Percentiles rank a stretch among this genome's conserved stretches.
Conservation (phyloP, 2,888 invertebrate genomes). For the Endotricha flammealis region DNA sequence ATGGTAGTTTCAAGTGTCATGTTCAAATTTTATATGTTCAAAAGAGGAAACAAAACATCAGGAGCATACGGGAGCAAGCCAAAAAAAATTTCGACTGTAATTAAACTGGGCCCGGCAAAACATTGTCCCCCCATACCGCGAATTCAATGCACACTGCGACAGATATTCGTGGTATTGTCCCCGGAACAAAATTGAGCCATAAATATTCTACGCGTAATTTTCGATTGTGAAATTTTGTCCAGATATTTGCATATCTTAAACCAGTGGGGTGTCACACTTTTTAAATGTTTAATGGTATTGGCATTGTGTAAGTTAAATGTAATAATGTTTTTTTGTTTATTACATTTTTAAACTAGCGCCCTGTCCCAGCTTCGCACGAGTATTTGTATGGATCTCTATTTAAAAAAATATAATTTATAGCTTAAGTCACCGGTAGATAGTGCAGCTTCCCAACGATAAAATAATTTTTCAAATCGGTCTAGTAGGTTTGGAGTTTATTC, state of each 20-base stretch:
- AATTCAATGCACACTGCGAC: conserved; percentile 38
- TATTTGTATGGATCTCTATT: too few species aligned
- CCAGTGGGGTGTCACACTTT: conserved; percentile 33
- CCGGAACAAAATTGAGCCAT: conserved; percentile 62
- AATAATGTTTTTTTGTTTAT: not conserved
- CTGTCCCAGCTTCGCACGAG: too few species aligned
- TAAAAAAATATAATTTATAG: too few species aligned
- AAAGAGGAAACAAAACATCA: too few species aligned
- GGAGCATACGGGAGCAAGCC: too few species aligned
- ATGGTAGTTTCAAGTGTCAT: too few species aligned
- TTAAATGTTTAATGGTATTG: conserved; percentile 19
- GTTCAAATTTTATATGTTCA: too few species aligned
- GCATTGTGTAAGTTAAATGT: conserved; percentile 7
- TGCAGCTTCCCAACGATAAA: too few species aligned
- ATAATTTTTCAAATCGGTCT: too few species aligned
- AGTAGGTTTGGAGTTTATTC: too few species aligned
- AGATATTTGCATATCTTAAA: conserved; percentile 49
- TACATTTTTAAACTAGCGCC: too few species aligned
- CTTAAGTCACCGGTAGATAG: too few species aligned
- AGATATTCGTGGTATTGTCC: conserved; percentile 54
- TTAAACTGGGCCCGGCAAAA: conserved; percentile 53
- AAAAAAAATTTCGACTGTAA: conserved; percentile 44
- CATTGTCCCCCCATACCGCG: conserved; percentile 43
- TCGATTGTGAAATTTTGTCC: conserved; percentile 49
- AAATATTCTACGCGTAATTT: conserved; percentile 69